Evolutionary conservation across 2,797 vertebrate species (phyloP), one percentile per base, ranked within the genome.

Genomic region (Xiphophorus birchmanni): DNA sequence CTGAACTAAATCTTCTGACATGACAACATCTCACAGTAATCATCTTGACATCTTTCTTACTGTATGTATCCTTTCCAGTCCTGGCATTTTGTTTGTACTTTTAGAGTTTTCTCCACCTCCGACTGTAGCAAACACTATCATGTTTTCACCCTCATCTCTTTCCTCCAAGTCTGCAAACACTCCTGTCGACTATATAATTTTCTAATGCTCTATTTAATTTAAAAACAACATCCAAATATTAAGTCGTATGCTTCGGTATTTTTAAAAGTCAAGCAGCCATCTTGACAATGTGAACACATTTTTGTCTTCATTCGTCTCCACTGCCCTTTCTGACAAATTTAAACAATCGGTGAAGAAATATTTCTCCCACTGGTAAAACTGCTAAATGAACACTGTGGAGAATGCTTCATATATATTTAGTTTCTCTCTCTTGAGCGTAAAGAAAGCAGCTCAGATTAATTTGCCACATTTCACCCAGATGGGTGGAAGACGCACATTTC

Each of bases 401-500:
- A 75, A 60, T 23, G 32, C 47, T 77, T 79, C n/a, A 12, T 10
- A 76, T 79, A 26, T 73, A 83, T 35, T 84, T 79, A 74, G 9
- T 35, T 80, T 80, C 69, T 29, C 52, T 40, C 37, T 80, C 81
- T 80, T 56, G 48, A 12, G 80, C 37, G 29, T 35, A 52, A 65
- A 52, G 69, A 72, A 74, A 67, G n/a, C 44, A 73, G 74, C 37
- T 23, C n/a, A 73, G 75, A 83, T 78, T 45, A 82, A 84, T 86
- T 74, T 77, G 71, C n/a, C 15, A n/a, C 42, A 26, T 13, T 71
- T 48, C 40, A 45, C 63, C 56, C 0, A 60, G 54, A 67, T 74
- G 29, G 56, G 48, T 35, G 56, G 45, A 74, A 82, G 81, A 80
- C 7, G 23, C 50, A 60, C 71, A 72, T 80, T 82, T 78, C 76